Evolutionary conservation across 2,113 vertebrate species (phyloP), one percentile per base, ranked within the genome.

Genomic region (Catharus bicknelli): DNA sequence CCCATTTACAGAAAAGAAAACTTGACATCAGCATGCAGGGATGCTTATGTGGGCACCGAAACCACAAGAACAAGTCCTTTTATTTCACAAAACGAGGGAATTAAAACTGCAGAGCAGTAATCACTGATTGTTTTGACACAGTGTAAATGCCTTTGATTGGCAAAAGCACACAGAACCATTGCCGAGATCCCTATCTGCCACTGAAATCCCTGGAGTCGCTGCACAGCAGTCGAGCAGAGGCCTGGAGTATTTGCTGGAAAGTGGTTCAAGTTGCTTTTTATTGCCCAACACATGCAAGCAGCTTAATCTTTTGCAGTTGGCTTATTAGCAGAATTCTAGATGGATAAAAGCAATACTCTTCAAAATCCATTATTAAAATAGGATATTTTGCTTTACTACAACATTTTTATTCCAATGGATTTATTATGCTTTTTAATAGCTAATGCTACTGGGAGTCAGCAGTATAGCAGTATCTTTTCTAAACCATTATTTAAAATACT

Each of bases 401-500:
- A 82, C 0, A 2, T 68, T 95, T 95, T 94, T 69, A 91, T 90
- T 87, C 87, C 88, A 45, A 77, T 70, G 30, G 75, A 93, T 80
- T 83, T 95, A 95, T 91, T 86, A 83, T 42, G 61, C 67, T 93
- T 95, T 93, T 90, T 74, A 95, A 91, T 72, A 93, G 82, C 87
- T 89, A 89, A 90, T 80, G 91, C 78, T 94, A 81, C 76, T 54
- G 53, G 62, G 75, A 96, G 51, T 85, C 72, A 90, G 89, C 72
- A 91, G 59, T 62, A 86, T 23, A 81, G 85, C 82, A 58, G 74
- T 40, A 95, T 74, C 68, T 83, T 92, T 83, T 91, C 90, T 94
- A 85, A 94, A 85, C 57, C 68, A 90, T 91, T 96, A 96, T 95
- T 96, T 96, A 93, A 95, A 88, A 95, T 83, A 88, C 50, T 80